Evolutionary conservation across 2,797 vertebrate species (phyloP).

Genomic region (Acomys russatus): DNA sequence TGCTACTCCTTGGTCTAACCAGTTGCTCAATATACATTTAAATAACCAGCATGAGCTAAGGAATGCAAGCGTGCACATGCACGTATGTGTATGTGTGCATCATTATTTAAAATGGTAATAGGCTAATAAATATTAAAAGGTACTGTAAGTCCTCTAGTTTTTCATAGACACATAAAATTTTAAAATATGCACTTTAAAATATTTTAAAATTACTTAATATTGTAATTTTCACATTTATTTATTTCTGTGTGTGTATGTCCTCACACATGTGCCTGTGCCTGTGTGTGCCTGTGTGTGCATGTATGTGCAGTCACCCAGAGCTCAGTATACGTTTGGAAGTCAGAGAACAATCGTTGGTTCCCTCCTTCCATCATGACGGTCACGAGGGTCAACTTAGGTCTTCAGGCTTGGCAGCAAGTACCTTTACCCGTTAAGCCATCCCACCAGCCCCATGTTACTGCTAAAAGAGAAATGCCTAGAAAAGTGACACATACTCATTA

Average conservation of each 20-base stretch:
- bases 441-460: background rate
- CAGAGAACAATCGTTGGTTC: background rate
- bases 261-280: rapidly evolving
- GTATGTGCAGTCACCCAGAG: background rate
- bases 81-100: background rate
- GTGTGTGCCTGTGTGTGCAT: background rate
- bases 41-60: constrained; percentile 1
- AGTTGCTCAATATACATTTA: background rate
- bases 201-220: background rate
- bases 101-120: constrained; percentile 22
- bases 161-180: constrained; percentile 17
- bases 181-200: background rate
- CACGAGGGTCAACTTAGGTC: background rate
- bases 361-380: background rate
- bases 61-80: background rate
- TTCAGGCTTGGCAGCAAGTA: background rate
- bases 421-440: background rate
- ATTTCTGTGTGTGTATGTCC: background rate
- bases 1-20: constrained; percentile 20
- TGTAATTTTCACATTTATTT: background rate
- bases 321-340: background rate
- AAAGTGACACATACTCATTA: background rate
- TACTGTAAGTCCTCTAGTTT: background rate
- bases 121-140: constrained; percentile 3
- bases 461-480: background rate